Base-by-base conservation (phyloP, 2,113 vertebrate species). In the Hypomesus transpacificus region DNA sequence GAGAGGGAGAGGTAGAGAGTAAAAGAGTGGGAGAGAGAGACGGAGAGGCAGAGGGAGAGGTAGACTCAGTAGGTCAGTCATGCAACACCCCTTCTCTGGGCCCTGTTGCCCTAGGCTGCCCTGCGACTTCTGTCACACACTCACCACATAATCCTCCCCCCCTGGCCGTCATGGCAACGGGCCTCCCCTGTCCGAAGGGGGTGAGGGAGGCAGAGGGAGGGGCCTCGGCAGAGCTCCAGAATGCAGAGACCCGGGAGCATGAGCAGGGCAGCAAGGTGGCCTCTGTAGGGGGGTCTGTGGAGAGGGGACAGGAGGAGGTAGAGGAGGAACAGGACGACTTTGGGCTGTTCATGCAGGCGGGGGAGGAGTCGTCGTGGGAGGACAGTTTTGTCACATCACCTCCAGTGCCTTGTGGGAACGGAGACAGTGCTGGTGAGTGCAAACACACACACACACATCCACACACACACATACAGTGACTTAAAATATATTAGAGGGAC, bases 321-420 rank as follows among this genome's bases (percentile, higher is more conserved):
- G 73, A 81, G 24, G 24, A 26, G 24, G 69, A 87, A 60, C 89
- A 90, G 68, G 91, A 92, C 88, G 92, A 91, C 68, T 93, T 92
- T 80, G 92, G 92, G 31, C 85, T 86, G 17, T 93, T 93, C 79
- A 84, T 92, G 84, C 90, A 91, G 82, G 91, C 92, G 14, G 89
- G 87, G 70, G 88, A 77, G 46, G 82, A 83, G 39, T 71, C 68
- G 17, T 65, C 60, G 69, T 89, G 89, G 85, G 83, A 81, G 34
- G 72, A 80, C 60, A 84, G 74, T 31, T 77, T 84, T 68, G 71
- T 68, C 54, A 69, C 78, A 75, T 79, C 88, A 61, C 78, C 82
- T 76, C 85, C 85, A 78, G 87, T 83, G 87, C 82, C 85, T 87
- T 86, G 75, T 80, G 85, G 83, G 79, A 87, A 82, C 73, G 74